These are phyloP conservation scores for Lagenorhynchus albirostris DNA, from an alignment of 2,113 vertebrate species.

Conservation along the genomic window DNA sequence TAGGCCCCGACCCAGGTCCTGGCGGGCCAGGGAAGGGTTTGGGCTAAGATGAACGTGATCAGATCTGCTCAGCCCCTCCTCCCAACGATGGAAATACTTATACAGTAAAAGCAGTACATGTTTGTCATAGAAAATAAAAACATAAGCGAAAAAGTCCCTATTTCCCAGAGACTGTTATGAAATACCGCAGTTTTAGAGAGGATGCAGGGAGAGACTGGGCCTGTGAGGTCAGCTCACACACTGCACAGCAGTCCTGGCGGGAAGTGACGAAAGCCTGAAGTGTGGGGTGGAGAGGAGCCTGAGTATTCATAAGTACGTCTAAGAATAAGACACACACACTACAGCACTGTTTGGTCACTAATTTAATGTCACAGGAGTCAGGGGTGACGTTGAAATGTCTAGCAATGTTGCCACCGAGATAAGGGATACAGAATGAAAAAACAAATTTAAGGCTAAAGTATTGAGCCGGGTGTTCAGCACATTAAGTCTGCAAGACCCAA, in stretches of 20 bases:
- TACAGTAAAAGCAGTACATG: background rate
- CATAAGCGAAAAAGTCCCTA: background rate
- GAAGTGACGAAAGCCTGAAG: background rate
- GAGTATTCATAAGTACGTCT: rapidly evolving
- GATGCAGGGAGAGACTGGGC: background rate
- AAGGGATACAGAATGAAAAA: background rate
- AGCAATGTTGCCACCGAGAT: background rate
- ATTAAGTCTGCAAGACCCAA: rapidly evolving
- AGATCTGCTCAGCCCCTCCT: background rate
- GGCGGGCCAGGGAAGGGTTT: background rate
- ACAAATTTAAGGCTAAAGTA: background rate
- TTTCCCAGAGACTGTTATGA: background rate
- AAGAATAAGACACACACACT: background rate
- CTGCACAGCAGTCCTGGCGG: rapidly evolving
- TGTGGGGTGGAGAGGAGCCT: background rate
- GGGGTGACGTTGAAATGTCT: background rate
- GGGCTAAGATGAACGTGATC: background rate
- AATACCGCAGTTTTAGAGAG: background rate
- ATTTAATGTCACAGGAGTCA: background rate
- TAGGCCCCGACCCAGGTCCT: rapidly evolving
- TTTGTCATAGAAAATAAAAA: background rate
- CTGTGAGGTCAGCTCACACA: background rate
- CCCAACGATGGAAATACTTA: background rate
- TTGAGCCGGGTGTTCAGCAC: background rate
- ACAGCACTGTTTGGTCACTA: rapidly evolving